Evolutionary conservation across 2,888 invertebrate species (phyloP).

Genomic region (Andrena bucephala): DNA sequence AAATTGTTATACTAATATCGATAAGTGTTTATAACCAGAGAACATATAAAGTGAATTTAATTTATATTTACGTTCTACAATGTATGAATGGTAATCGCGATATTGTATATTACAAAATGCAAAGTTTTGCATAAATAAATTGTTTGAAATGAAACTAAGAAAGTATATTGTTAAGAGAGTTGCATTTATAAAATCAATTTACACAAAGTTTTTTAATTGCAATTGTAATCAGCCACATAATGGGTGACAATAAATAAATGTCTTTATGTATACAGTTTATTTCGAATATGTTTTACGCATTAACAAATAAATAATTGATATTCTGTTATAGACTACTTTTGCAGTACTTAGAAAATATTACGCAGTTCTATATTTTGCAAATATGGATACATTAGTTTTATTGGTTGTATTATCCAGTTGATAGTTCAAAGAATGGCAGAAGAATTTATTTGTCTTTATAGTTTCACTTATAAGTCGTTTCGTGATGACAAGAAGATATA

Average conservation of each 20-base stretch:
- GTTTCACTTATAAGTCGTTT: slow-evolving; percentile 2
- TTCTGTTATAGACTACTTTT: slow-evolving; percentile 4
- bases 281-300: slow-evolving; percentile 13
- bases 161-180: neutral
- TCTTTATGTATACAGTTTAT: slow-evolving; percentile 17
- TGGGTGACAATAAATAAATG: slow-evolving; percentile 13
- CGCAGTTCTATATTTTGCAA: neutral
- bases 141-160: slow-evolving; percentile 8
- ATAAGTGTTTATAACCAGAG: neutral
- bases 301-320: slow-evolving; percentile 11
- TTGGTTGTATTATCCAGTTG: slow-evolving; percentile 12
- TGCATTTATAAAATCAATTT: neutral
- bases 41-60: slow-evolving; percentile 19
- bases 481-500: slow-evolving; percentile 9
- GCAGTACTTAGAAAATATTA: slow-evolving; percentile 12
- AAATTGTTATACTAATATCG: slow-evolving; percentile 17
- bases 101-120: slow-evolving; percentile 31
- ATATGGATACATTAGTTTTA: neutral
- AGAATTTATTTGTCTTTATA: slow-evolving; percentile 12
- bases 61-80: slow-evolving; percentile 53
- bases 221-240: neutral
- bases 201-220: neutral
- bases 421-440: neutral
- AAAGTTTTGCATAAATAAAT: slow-evolving; percentile 40
- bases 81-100: slow-evolving; percentile 24